Base-by-base conservation (phyloP, 2,113 vertebrate species). In the Amia ocellicauda region DNA sequence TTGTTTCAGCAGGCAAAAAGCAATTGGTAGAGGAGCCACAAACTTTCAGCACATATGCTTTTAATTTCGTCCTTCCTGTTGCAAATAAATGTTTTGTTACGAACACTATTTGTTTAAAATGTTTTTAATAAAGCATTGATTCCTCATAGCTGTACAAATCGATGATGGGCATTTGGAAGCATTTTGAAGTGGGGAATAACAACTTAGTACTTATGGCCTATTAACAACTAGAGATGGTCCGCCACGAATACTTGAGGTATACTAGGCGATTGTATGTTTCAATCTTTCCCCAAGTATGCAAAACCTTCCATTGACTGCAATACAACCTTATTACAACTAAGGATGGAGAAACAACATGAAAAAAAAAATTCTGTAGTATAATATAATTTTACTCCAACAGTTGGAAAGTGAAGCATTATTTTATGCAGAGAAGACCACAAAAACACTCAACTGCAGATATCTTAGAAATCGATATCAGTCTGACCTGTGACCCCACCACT, bases 31-130 rank as follows among this genome's bases (percentile, higher is more conserved):
- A 31, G 41, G 23, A 22, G 16, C 23, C 45, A 53, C 27, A 29
- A 23, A 43, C 49, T 22, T 42, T 24, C 22, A 42, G 28, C 17
- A 53, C 57, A 52, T 7, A 47, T 28, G 56, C 36, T 43, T 51
- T 51, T 45, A 4, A 53, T 53, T 60, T 51, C 8, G 24, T 40
- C 20, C 31, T 51, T 58, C 53, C 55, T 57, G 54, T 65, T 66
- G 52, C 64, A 41, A 23, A 40, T 53, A 22, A 40, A 36, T 7
- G 13, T 47, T 43, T 14, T 40, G 7, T n/a, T 19, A 9, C 8
- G 53, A 50, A 7, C 19, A 40, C 24, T n/a, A 4, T 57, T 47
- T 23, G 54, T 42, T 51, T 41, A 31, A 36, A 36, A 36, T 7
- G 31, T 36, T 47, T 47, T 16, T 47, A 47, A 47, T 47, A 47